Base-by-base conservation (phyloP, 1,140 invertebrate genomes). In the Pseudomyrmex sp. region DNA sequence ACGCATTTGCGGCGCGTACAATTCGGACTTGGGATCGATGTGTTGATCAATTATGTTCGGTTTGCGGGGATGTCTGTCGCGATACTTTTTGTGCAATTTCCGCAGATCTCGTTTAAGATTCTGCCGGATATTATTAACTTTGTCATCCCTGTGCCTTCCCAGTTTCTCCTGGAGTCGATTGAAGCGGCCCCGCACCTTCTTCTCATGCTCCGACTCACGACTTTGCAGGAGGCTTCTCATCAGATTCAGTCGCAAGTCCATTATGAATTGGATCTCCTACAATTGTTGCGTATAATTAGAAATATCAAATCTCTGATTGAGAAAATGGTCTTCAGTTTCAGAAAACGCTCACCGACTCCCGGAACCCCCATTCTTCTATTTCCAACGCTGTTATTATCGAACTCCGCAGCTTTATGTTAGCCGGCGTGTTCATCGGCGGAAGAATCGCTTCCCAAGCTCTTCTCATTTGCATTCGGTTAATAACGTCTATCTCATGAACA, bases 311-410 rank as follows among this genome's bases (percentile, higher is more conserved):
- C 0, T 35, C 35, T 44, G 9, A 52, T 18, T n/a, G 1, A 10
- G 18, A n/a, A 10, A 7, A 79, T 79, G 85, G 93, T 92, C 93
- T 35, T 35, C 92, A 88, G 94, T 0, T 50, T 73, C 50, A 2
- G 5, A 5, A 76, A 68, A 93, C 23, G 88, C 93, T 95, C 92
- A 96, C 96, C 48, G 95, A 91, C 91, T 97, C 96, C 84, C 96
- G 93, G 68, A 96, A 95, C 2, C 95, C 93, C 96, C 96, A 97
- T 91, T 97, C 95, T 46, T 96, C 95, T 54, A 94, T 91, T 90
- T 97, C 96, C 83, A 97, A 95, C 18, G 95, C 95, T 68, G 95
- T 95, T 91, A 97, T 95, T 85, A 96, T 95, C 77, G 93, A 93
- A 35, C 93, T 91, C 61, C 95, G 92, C 69, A 94, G 94, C 87